Evolutionary conservation across 2,888 invertebrate genomes (phyloP).

Genomic region (Cataglyphis cursor): DNA sequence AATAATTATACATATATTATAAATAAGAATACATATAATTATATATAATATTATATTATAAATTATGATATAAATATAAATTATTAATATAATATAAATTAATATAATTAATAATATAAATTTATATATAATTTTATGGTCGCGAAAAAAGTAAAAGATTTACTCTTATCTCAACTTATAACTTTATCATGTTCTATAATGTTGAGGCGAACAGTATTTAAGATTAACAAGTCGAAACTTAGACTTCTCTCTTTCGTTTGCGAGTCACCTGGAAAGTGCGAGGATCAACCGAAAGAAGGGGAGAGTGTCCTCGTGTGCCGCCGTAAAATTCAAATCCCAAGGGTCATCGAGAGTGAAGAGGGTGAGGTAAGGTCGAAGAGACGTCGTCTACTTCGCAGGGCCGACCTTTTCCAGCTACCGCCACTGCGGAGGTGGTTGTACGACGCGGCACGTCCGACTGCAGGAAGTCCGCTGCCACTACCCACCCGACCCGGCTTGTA

Average conservation of each 20-base stretch:
- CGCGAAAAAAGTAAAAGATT: background rate
- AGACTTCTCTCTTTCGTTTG: background rate
- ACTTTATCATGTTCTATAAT: background rate
- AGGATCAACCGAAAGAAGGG: background rate
- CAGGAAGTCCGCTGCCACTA: constrained; percentile 75
- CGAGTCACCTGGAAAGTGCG: background rate
- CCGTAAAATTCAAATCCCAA: constrained; percentile 70
- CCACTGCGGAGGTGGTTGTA: constrained; percentile 70
- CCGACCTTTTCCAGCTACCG: constrained; percentile 70
- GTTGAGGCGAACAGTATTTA: background rate
- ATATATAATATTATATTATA: too few species aligned
- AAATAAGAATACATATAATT: too few species aligned
- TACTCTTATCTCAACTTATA: background rate
- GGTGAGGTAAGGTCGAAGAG: background rate
- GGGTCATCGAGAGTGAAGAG: constrained; percentile 54
- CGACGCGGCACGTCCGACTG: constrained; percentile 72
- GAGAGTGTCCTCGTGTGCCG: constrained; percentile 12
- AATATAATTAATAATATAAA: too few species aligned
- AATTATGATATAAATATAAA: too few species aligned
- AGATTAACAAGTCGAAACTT: constrained; percentile 13
- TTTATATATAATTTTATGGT: background rate
- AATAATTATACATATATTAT: background rate
- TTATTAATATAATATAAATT: too few species aligned
- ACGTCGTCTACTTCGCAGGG: constrained; percentile 46
- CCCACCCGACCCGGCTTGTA: constrained; percentile 69